Base-by-base conservation (phyloP, 2,113 vertebrate genomes). In the Thomomys bottae region DNA sequence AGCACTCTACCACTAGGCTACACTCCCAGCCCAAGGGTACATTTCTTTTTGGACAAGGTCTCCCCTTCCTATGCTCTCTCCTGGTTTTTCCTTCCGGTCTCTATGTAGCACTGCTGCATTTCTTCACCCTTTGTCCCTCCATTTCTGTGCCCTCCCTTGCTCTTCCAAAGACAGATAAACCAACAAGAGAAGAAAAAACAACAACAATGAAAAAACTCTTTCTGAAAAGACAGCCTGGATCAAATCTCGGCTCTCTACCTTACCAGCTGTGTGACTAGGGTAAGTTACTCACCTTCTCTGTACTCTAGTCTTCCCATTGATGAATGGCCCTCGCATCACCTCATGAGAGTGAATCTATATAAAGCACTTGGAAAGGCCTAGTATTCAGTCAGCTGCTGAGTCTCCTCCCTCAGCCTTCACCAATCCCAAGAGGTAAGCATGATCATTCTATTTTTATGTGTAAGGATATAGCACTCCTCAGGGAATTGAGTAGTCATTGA, bases 401-500 rank as follows among this genome's bases (percentile, higher is more conserved):
- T 36, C 7, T 30, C 40, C 21, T 23, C 24, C 0, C 11, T 83
- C 34, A 93, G 36, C 57, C 87, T 72, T 81, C 8, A 38, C n/a
- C 30, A 89, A 7, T 26, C 87, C 73, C 42, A 23, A 89, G 88
- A 92, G 57, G 42, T 32, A 59, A 84, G 40, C 57, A 77, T 70
- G 36, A 17, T n/a, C 59, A 72, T 42, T 68, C 66, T 84, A 76
- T 92, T 78, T 91, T 87, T 87, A 87, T 36, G 3, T 18, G 2
- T 63, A 73, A 85, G 68, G 81, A 75, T 28, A 72, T 17, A 54
- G 3, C 2, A 63, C 64, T 63, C 17, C 38, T 8, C 70, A 88
- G 88, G 79, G 88, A 88, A 88, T 80, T 82, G 42, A 28, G 40
- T 24, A 86, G 85, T 59, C 76, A 42, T 9, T 38, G 67, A 64